A percentile compares a stretch with the other conserved stretches of the same genome.
Conservation (phyloP, 2,888 invertebrate species). For the Pollenia amentaria region DNA sequence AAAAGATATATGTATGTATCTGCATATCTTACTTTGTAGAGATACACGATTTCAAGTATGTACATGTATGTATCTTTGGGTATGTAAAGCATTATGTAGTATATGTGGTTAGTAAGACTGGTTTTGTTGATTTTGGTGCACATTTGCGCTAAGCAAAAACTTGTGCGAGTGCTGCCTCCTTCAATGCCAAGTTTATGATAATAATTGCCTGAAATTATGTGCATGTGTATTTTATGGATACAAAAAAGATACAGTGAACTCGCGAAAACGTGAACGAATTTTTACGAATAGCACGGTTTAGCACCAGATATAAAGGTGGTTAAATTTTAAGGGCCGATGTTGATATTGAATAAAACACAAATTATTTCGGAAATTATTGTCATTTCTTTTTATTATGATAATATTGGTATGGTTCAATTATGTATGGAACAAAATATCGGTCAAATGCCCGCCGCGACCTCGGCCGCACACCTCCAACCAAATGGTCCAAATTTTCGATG, state of each 20-base stretch:
- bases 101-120: not conserved
- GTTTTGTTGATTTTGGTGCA: not conserved
- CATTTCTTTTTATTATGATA: too few species aligned
- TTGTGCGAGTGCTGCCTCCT: conserved; percentile 2
- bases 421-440: too few species aligned
- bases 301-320: too few species aligned
- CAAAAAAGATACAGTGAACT: not conserved
- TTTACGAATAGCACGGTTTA: too few species aligned
- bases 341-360: too few species aligned
- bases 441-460: too few species aligned
- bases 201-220: conserved; percentile 11
- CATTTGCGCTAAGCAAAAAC: conserved; percentile 37
- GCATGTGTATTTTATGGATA: conserved; percentile 15
- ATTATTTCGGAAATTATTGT: too few species aligned
- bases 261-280: too few species aligned
- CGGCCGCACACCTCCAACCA: too few species aligned
- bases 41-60: not conserved
- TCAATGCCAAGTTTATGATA: conserved; percentile 63
- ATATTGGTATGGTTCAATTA: too few species aligned
- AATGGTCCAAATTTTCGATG: too few species aligned
- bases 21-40: not conserved
- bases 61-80: not conserved
- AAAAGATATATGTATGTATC: not conserved
- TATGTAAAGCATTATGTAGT: not conserved
- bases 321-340: too few species aligned